Evolutionary conservation across 2,113 vertebrate species (phyloP), one percentile per base, ranked within the genome.

Genomic region (Cnemophilus loriae): DNA sequence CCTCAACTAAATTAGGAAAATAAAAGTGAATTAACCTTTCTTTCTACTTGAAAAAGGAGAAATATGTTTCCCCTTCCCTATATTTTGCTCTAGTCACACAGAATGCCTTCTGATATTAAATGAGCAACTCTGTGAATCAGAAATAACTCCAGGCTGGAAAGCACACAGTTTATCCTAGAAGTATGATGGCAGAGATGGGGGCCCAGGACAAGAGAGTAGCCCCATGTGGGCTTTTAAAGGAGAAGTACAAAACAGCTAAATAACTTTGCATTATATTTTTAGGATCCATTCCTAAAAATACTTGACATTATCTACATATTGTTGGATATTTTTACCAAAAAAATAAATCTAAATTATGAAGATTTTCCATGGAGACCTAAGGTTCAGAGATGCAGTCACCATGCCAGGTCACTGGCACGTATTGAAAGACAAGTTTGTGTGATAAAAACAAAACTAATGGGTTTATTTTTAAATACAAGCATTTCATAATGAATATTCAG

Each of bases 381-480:
- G 33, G 19, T 57, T 87, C 49, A 60, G 47, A 91, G 63, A 60
- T 69, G 33, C 28, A 60, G n/a, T 61, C 57, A 85, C 47, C 30
- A 20, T 27, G 57, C 21, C 87, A 87, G 77, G 57, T 87, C 74
- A 95, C 77, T 87, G 84, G 61, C 49, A 87, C 28, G 53, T 19
- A 60, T 4, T 52, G 20, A 89, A 90, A 91, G 73, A 75, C 61
- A 89, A 87, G 46, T 80, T 73, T 79, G 42, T 53, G 26, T 65
- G 75, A 93, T 33, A 35, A 71, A 84, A 94, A 87, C 91, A 91
- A 87, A 92, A 46, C 47, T 67, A 95, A 86, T 64, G 44, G 49
- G 61, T 91, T 87, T 95, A 95, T 94, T 95, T 95, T 90, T 82
- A 94, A 94, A 89, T 78, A 84, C 4, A 82, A 76, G 41, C 32